These are phyloP conservation scores for Eristalis pertinax DNA, from an alignment of 2,888 invertebrate species.

Conservation along the genomic window DNA sequence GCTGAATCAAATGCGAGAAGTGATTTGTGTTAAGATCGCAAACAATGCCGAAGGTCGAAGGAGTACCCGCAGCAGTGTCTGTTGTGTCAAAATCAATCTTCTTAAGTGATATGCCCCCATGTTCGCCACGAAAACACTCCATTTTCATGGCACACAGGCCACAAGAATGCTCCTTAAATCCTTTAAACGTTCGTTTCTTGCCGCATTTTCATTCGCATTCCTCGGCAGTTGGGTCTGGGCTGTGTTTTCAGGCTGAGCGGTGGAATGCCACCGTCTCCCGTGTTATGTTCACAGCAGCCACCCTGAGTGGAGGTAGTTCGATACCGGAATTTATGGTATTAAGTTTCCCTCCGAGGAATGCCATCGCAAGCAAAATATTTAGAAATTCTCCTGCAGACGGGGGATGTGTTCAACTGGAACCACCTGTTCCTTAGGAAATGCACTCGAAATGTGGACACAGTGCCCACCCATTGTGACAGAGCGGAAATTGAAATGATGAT, in stretches of 20 bases:
- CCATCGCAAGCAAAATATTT: slow-evolving; percentile 30
- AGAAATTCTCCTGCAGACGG: not conserved
- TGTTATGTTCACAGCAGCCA: too few species aligned
- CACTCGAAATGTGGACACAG: not conserved
- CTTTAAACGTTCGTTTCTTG: not conserved
- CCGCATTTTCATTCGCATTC: not conserved
- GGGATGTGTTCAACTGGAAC: not conserved
- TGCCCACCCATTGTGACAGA: not conserved
- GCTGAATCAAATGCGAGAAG: not conserved
- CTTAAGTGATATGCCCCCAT: not conserved
- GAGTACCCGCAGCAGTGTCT: not conserved
- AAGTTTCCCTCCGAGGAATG: not conserved
- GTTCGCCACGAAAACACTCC: not conserved
- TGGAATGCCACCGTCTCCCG: not conserved
- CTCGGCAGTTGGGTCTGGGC: not conserved
- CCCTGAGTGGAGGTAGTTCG: slow-evolving; percentile 3
- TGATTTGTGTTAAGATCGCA: not conserved
- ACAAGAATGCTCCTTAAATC: not conserved
- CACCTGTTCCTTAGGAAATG: slow-evolving; percentile 22
- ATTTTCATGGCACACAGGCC: not conserved
- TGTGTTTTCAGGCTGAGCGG: not conserved
- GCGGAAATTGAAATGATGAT: not conserved
- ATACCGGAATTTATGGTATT: slow-evolving; percentile 2
- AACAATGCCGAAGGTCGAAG: not conserved
- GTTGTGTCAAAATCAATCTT: not conserved